Evolutionary conservation across 1,140 invertebrate genomes (phyloP).

Genomic region (Antheraea pernyi): DNA sequence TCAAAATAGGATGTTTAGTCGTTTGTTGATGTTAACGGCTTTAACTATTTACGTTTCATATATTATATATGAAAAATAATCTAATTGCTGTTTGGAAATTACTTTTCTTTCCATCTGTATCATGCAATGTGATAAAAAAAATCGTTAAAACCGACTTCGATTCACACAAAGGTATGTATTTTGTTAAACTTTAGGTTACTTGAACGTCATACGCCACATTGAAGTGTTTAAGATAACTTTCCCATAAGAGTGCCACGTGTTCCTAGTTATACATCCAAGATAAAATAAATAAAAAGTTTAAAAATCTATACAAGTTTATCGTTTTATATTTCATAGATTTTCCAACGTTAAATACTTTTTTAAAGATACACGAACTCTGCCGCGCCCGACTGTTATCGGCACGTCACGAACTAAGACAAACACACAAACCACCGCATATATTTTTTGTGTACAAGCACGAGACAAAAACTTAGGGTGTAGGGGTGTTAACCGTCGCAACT

Average conservation of each 20-base stretch:
- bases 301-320: background rate
- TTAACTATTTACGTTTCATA: background rate
- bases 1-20: background rate
- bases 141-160: background rate
- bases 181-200: background rate
- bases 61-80: background rate
- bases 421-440: slow-evolving; percentile 54
- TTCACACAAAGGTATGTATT: background rate
- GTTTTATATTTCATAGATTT: background rate
- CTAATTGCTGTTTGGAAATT: background rate
- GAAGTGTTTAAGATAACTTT: background rate
- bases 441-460: slow-evolving; percentile 33
- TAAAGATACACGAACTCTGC: slow-evolving; percentile 11
- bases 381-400: slow-evolving; percentile 20
- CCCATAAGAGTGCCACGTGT: background rate
- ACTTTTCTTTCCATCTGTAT: background rate
- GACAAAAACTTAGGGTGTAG: slow-evolving; percentile 39
- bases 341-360: background rate
- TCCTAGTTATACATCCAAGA: background rate
- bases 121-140: background rate
- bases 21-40: background rate
- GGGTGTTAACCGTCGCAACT: slow-evolving; percentile 50
- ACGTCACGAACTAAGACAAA: slow-evolving; percentile 60
- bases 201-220: background rate
- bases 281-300: background rate